These are phyloP conservation scores for Latrodectus elegans DNA, from an alignment of 2,888 invertebrate species.

Conservation along the genomic window DNA sequence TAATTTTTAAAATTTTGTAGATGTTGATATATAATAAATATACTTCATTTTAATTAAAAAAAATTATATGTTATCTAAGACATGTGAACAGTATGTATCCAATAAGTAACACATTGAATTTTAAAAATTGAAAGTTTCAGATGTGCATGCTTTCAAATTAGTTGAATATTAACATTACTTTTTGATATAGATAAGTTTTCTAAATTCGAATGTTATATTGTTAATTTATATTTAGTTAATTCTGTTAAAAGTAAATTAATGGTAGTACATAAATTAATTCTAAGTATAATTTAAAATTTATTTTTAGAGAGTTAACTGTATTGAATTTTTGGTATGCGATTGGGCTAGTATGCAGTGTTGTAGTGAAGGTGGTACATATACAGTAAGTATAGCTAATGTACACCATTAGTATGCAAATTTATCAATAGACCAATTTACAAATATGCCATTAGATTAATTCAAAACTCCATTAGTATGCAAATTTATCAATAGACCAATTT, in stretches of 20 bases:
- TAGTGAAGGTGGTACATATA: constrained; percentile 53
- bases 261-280: background rate
- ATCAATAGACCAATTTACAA: too few relatives aligned
- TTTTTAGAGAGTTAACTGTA: constrained; percentile 58
- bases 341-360: constrained; percentile 62
- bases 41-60: too few relatives aligned
- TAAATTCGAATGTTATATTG: background rate
- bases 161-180: background rate
- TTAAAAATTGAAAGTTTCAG: background rate
- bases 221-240: background rate
- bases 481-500: too few relatives aligned
- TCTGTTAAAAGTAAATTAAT: background rate
- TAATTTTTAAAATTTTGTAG: too few relatives aligned
- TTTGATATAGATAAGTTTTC: background rate
- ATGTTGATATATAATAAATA: too few relatives aligned
- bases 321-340: constrained; percentile 65
- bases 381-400: constrained; percentile 47
- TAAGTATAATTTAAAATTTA: background rate
- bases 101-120: too few relatives aligned
- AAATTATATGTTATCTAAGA: too few relatives aligned
- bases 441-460: too few relatives aligned
- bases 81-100: too few relatives aligned
- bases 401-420: too few relatives aligned
- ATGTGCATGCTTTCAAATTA: background rate
- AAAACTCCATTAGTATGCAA: too few relatives aligned